phyloP scores from a whole-genome alignment of 1,140 invertebrate species.

The Cotesia chilonis region DNA sequence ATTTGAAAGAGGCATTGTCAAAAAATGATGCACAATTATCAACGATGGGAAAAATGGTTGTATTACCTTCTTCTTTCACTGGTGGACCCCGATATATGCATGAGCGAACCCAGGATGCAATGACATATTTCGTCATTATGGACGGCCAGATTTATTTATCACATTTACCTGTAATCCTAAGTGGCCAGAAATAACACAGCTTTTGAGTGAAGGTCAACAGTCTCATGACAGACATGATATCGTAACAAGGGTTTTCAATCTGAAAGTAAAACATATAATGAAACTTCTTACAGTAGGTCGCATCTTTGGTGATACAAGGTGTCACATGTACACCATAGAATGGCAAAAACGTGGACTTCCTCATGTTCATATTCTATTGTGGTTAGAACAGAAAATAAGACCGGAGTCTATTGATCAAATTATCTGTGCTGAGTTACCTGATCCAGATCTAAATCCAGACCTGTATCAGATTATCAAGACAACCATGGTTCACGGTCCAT shows the following conservation, averaged over 20 bases:
- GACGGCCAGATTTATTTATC: no score
- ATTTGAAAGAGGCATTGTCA: slow-evolving; percentile 41
- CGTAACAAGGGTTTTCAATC: slow-evolving; percentile 40
- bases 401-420: slow-evolving; percentile 35
- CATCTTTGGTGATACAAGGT: slow-evolving; percentile 50
- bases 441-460: slow-evolving; percentile 30
- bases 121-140: no score
- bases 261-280: slow-evolving; percentile 29
- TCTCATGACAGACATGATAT: slow-evolving; percentile 47
- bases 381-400: slow-evolving; percentile 42
- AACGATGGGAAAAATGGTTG: slow-evolving; percentile 40
- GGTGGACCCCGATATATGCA: slow-evolving; percentile 61
- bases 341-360: slow-evolving; percentile 31
- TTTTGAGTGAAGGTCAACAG: slow-evolving; percentile 42
- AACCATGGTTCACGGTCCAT: slow-evolving; percentile 36
- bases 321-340: slow-evolving; percentile 49
- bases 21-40: neutral
- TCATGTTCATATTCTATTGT: slow-evolving; percentile 36
- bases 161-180: slow-evolving; percentile 42
- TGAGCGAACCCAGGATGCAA: slow-evolving; percentile 52
- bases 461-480: slow-evolving; percentile 32
- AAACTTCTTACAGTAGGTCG: slow-evolving; percentile 4
- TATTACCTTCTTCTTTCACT: slow-evolving; percentile 62
- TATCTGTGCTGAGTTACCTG: slow-evolving; percentile 41
- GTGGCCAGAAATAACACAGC: slow-evolving; percentile 46